phyloP scores from a whole-genome alignment of 2,113 vertebrate genomes.

The Panurus biarmicus region DNA sequence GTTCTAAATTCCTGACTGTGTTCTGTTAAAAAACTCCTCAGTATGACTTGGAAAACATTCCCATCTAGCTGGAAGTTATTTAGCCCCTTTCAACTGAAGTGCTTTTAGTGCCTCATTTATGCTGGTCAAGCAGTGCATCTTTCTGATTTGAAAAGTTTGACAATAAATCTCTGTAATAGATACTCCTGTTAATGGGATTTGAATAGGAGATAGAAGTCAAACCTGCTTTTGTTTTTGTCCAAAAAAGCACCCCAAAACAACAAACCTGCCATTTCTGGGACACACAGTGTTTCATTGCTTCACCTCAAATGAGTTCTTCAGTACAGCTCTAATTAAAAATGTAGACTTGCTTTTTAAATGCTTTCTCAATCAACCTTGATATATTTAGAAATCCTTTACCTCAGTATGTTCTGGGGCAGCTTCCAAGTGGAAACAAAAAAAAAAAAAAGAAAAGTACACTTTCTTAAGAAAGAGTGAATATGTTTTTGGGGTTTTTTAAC shows the following conservation, averaged over 20 bases:
- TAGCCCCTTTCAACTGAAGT: not conserved
- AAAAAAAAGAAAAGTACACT: not conserved
- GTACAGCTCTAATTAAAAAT: not conserved
- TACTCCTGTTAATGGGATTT: not conserved
- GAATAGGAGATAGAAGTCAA: not conserved
- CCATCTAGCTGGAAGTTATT: not conserved
- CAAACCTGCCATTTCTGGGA: not conserved
- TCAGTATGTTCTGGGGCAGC: not conserved
- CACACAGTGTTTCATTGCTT: not conserved
- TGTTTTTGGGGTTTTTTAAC: not conserved
- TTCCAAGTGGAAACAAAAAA: not conserved
- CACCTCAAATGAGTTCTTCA: not conserved
- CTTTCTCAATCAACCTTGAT: constrained; percentile 22
- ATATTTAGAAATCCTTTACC: constrained; percentile 21
- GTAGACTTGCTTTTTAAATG: not conserved
- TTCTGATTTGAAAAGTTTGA: not conserved
- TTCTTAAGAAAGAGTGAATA: not conserved
- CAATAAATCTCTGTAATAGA: not conserved
- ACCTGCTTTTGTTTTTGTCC: not conserved
- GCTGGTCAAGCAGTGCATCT: not conserved
- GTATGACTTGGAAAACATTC: not conserved
- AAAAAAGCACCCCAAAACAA: not conserved
- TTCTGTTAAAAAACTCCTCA: not conserved
- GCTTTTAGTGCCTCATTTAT: not conserved
- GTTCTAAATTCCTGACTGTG: not conserved